Evolutionary conservation across 2,113 vertebrate genomes (phyloP), one percentile per base, ranked within the genome.

Genomic region (Pseudorectes ferrugineus): DNA sequence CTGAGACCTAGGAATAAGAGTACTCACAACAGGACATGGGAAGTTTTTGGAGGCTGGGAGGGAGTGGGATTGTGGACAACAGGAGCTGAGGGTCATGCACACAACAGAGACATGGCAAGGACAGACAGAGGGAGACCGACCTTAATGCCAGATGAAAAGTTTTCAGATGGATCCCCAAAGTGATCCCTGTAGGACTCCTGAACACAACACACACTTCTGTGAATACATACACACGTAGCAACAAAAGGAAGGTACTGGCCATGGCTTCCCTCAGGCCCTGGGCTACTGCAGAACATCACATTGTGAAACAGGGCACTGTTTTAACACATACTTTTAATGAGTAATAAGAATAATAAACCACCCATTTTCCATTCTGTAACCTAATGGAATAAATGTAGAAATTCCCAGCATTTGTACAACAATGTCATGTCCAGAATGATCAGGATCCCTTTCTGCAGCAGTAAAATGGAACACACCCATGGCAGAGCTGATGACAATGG

Each of bases 341-440:
- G 84, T 85, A 91, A 89, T 82, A 96, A 78, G 65, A 95, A 92
- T 57, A 95, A 95, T 43, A 94, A 94, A 66, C 52, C 70, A 82
- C 77, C 40, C 74, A 42, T 89, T 94, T 96, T 89, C 91, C 84
- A 88, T 89, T 88, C 66, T 76, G 66, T 95, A 92, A 81, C 29
- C 66, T 45, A 94, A 89, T 52, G 77, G 94, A 95, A 92, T 73
- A 85, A 72, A 81, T 31, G 73, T 67, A 89, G 79, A 81, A 75
- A 61, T 87, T 87, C 86, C 72, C 61, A 89, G 76, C 73, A 68
- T 87, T 61, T 61, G 77, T 75, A 87, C 52, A 78, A 81, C 63
- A 79, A 77, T 22, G 58, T 17, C 33, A 59, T 20, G 33, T 70
- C 80, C 87, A 94, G 65, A 85, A 92, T 46, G 58, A 85, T 54